phyloP scores from a whole-genome alignment of 1,140 invertebrate genomes.

The Pygmarrhopalites habei region DNA sequence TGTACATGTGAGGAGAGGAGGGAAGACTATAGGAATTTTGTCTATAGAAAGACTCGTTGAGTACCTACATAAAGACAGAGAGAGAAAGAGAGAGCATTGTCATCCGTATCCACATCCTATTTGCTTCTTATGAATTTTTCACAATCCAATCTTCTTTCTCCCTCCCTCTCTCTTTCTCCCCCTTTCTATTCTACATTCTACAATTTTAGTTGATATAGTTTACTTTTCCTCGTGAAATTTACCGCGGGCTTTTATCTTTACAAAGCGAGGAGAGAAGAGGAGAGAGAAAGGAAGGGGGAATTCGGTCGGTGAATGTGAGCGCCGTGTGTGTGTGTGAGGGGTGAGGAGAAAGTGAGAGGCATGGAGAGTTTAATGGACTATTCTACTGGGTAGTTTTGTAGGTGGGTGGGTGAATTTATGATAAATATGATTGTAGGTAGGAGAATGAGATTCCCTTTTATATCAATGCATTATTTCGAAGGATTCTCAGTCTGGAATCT shows the following conservation, averaged over 20 bases:
- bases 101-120: constrained; percentile 15
- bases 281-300: background rate
- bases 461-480: too few relatives aligned
- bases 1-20: background rate
- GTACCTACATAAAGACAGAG: background rate
- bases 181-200: background rate
- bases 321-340: too few relatives aligned
- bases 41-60: background rate
- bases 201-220: background rate
- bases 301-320: too few relatives aligned
- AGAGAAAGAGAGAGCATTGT: background rate
- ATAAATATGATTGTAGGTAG: too few relatives aligned
- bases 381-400: too few relatives aligned
- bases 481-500: too few relatives aligned
- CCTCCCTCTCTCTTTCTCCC: constrained; percentile 9
- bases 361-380: too few relatives aligned
- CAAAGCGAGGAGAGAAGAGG: background rate
- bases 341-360: too few relatives aligned
- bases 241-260: background rate
- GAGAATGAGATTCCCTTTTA: too few relatives aligned
- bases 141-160: constrained; percentile 15
- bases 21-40: background rate
- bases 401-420: too few relatives aligned
- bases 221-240: too few relatives aligned
- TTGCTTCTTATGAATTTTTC: constrained; percentile 31